These are phyloP conservation scores for Onychomys torridus DNA, from an alignment of 2,797 vertebrate species.

Conservation along the genomic window DNA sequence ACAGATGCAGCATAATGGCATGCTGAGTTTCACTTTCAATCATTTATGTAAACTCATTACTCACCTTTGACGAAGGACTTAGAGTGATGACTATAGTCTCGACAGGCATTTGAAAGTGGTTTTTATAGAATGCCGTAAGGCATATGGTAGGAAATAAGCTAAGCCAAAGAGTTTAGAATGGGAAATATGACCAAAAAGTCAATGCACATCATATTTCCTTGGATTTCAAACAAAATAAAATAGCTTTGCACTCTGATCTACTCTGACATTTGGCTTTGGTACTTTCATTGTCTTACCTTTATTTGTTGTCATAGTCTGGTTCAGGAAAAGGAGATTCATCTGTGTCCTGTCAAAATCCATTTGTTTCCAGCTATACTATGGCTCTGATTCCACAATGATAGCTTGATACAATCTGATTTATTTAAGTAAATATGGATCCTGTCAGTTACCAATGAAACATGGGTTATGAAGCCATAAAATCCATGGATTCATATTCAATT, in stretches of 20 bases:
- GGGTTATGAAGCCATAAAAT: neutral
- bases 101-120: neutral
- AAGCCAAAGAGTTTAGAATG: conserved; percentile 23
- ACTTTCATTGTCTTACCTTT: conserved; percentile 62
- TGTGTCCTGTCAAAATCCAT: conserved; percentile 23
- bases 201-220: conserved; percentile 20
- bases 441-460: conserved; percentile 4
- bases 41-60: conserved; percentile 37
- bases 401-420: conserved; percentile 26
- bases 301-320: conserved; percentile 53
- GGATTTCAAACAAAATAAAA: conserved; percentile 45
- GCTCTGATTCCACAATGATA: conserved; percentile 28
- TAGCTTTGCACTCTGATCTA: neutral
- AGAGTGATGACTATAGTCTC: conserved; percentile 20
- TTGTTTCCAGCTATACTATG: conserved; percentile 2
- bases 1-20: neutral
- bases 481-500: neutral
- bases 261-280: conserved; percentile 48
- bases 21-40: neutral
- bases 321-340: conserved; percentile 44
- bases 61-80: conserved; percentile 15
- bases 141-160: neutral
- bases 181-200: conserved; percentile 31
- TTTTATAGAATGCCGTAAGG: conserved; percentile 37
- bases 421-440: conserved; percentile 60